Conservation (phyloP, 1,140 invertebrate species). For the Eciton burchellii region DNA sequence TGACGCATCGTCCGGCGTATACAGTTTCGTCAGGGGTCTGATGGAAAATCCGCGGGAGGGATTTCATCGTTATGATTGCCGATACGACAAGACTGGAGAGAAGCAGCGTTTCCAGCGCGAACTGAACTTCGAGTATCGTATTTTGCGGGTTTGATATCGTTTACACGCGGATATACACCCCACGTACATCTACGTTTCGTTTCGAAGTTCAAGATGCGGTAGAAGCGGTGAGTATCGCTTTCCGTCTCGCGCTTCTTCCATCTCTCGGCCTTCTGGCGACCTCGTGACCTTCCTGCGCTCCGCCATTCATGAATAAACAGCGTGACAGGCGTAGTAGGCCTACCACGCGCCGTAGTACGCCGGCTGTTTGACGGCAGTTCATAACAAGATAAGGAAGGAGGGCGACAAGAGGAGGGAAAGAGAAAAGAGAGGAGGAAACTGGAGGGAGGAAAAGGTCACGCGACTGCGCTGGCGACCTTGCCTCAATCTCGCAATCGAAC, state of each 20-base stretch:
- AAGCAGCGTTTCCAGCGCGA: no score
- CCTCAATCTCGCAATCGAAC: not conserved
- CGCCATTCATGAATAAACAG: conserved; percentile 33
- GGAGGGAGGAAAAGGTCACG: not conserved
- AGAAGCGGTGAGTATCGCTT: not conserved
- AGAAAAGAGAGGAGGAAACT: not conserved
- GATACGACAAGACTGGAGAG: no score
- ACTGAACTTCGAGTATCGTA: no score
- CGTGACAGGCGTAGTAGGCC: not conserved
- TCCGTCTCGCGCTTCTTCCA: conserved; percentile 32
- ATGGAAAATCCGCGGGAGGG: no score
- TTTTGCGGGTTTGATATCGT: no score
- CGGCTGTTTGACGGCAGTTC: conserved; percentile 21
- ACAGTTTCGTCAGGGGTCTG: no score
- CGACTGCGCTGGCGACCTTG: conserved; percentile 22
- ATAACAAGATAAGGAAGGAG: conserved; percentile 9
- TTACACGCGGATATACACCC: no score
- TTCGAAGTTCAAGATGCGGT: conserved; percentile 13
- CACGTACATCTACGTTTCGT: no score
- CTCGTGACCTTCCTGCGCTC: conserved; percentile 12
- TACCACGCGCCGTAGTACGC: conserved; percentile 35
- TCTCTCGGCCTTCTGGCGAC: conserved; percentile 12
- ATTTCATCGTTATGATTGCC: no score
- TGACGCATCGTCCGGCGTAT: no score
- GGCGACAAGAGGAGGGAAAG: not conserved